Evolutionary conservation across 2,888 invertebrate genomes (phyloP).

Genomic region (Orchestes rusci): DNA sequence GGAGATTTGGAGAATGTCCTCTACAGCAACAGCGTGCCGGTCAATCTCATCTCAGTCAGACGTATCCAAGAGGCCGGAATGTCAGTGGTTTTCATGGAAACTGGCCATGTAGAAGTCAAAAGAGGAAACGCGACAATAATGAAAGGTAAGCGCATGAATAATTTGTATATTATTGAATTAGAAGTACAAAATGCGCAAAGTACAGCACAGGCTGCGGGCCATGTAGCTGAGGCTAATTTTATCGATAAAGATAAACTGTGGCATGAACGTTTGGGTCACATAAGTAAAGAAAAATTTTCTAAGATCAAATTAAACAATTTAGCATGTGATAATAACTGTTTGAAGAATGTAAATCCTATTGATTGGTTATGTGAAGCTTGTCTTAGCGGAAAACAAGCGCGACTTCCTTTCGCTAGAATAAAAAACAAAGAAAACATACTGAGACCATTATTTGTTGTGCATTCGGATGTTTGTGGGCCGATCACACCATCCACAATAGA

Average conservation of each 20-base stretch:
- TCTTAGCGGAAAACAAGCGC: constrained; percentile 7
- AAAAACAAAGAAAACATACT: constrained; percentile 26
- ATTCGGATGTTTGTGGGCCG: constrained; percentile 20
- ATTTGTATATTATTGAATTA: constrained; percentile 9
- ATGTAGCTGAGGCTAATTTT: constrained; percentile 5
- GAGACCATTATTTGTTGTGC: constrained; percentile 21
- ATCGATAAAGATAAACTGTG: constrained; percentile 15
- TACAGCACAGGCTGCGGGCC: constrained; percentile 8
- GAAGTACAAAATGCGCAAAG: constrained; percentile 9
- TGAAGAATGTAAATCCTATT: constrained; percentile 2
- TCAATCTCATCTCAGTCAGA: constrained; percentile 28
- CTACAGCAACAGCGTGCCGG: constrained; percentile 32
- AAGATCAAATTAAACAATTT: constrained; percentile 2
- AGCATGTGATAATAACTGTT: background rate
- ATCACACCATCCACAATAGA: constrained; percentile 12
- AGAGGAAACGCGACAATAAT: constrained; percentile 7
- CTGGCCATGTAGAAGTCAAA: constrained; percentile 13
- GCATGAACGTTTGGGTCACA: constrained; percentile 5
- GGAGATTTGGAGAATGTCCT: constrained; percentile 24
- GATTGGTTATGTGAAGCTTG: constrained; percentile 6
- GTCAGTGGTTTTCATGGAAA: constrained; percentile 16
- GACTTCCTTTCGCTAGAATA: constrained; percentile 19
- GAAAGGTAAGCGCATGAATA: constrained; percentile 3
- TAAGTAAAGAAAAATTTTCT: constrained; percentile 5
- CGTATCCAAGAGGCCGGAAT: constrained; percentile 21